Evolutionary conservation across 1,140 invertebrate species (phyloP).

Genomic region (Brachionus sp.): DNA sequence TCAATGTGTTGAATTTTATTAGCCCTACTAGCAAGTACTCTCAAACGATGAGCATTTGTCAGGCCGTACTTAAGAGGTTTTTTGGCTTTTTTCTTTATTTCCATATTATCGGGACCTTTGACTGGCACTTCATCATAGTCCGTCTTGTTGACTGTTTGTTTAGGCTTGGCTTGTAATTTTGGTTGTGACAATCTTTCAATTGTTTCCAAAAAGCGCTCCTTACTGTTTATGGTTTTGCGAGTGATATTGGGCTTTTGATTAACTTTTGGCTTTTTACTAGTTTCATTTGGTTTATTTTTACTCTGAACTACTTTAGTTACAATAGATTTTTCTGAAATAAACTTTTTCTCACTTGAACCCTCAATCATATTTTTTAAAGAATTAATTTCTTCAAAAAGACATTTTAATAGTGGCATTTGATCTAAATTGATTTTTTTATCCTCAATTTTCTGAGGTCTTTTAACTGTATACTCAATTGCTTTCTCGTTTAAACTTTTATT

Average conservation of each 20-base stretch:
- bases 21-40: background rate
- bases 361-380: conserved; percentile 17
- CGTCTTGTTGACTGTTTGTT: background rate
- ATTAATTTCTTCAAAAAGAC: conserved; percentile 34
- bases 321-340: background rate
- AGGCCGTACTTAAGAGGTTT: conserved; percentile 5
- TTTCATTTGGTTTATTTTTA: background rate
- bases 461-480: background rate
- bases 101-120: background rate
- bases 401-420: conserved; percentile 40
- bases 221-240: conserved; percentile 7
- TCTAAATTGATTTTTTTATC: conserved; percentile 6
- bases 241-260: background rate
- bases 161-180: background rate
- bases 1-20: background rate
- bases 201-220: background rate
- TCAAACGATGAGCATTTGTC: conserved; percentile 29
- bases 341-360: background rate
- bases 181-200: conserved; percentile 17
- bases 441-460: background rate
- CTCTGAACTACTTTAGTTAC: background rate
- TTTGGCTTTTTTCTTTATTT: conserved; percentile 8
- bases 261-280: background rate
- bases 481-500: background rate
- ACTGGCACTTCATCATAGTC: conserved; percentile 17